Evolutionary conservation across 2,888 invertebrate genomes (phyloP).

Genomic region (Hedychridium roseum): DNA sequence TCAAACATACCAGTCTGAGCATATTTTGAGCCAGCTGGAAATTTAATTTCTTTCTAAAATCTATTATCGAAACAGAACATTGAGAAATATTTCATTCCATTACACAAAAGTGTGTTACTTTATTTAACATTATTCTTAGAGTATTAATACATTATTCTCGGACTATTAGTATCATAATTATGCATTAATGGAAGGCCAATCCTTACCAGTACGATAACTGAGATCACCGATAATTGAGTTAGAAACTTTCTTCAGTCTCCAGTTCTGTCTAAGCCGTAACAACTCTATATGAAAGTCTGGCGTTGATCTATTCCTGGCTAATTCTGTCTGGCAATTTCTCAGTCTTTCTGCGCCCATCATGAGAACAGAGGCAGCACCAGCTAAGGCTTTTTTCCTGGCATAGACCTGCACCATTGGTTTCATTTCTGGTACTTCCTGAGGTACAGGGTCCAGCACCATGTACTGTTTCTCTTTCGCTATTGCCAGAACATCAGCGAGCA

Average conservation of each 20-base stretch:
- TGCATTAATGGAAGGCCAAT: background rate
- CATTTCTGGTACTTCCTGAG: constrained; percentile 82
- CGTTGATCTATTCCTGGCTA: constrained; percentile 77
- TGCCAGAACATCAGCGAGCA: constrained; percentile 89
- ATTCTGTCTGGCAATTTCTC: constrained; percentile 81
- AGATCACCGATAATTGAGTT: constrained; percentile 95
- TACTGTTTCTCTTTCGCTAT: constrained; percentile 94
- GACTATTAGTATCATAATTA: no score
- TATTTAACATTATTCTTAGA: no score
- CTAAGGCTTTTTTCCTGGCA: constrained; percentile 90
- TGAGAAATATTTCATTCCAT: background rate
- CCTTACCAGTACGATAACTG: constrained; percentile 84
- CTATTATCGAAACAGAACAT: constrained; percentile 3
- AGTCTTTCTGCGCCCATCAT: constrained; percentile 88
- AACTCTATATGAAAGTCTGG: constrained; percentile 94
- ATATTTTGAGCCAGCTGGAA: constrained; percentile 87
- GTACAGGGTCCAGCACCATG: constrained; percentile 92
- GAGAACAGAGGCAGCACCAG: constrained; percentile 85
- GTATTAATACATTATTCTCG: no score
- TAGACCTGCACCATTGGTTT: constrained; percentile 90
- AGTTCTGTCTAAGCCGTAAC: constrained; percentile 87
- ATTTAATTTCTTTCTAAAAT: background rate
- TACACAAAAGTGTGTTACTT: background rate
- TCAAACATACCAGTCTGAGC: constrained; percentile 94
- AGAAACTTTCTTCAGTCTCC: constrained; percentile 95